A percentile compares a stretch with the other conserved stretches of the same genome.
phyloP scores from a whole-genome alignment of 1,140 invertebrate species.

The Ctenoplectra terminalis region DNA sequence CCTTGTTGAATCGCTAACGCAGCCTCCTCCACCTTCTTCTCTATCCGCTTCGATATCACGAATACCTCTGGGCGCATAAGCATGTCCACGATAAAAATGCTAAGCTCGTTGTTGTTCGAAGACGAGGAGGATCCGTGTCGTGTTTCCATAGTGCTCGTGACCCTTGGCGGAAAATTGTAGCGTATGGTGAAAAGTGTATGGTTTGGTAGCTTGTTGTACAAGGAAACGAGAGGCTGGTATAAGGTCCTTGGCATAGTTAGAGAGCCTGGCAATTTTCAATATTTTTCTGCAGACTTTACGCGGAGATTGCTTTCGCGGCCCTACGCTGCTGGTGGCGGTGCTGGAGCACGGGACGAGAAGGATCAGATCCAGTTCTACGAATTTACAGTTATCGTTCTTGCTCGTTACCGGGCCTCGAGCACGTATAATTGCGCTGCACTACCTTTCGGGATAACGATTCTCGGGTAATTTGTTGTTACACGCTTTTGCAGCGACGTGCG shows the following conservation, averaged over 20 bases:
- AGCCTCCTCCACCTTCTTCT: background rate
- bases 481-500: background rate
- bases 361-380: background rate
- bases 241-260: background rate
- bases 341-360: too few relatives aligned
- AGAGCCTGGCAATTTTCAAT: constrained; percentile 30
- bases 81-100: constrained; percentile 52
- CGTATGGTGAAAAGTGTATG: background rate
- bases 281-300: constrained; percentile 15
- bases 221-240: background rate
- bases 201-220: constrained; percentile 21
- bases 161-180: background rate
- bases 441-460: background rate
- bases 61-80: constrained; percentile 49
- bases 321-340: background rate
- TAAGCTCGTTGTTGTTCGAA: constrained; percentile 47
- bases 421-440: background rate
- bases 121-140: constrained; percentile 23
- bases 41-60: constrained; percentile 34
- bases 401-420: too few relatives aligned
- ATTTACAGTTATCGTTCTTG: background rate
- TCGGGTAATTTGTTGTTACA: background rate
- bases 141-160: background rate
- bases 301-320: constrained; percentile 29
- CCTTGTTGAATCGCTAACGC: constrained; percentile 40